phyloP scores from a whole-genome alignment of 2,797 vertebrate species.

The Enoplosus armatus region DNA sequence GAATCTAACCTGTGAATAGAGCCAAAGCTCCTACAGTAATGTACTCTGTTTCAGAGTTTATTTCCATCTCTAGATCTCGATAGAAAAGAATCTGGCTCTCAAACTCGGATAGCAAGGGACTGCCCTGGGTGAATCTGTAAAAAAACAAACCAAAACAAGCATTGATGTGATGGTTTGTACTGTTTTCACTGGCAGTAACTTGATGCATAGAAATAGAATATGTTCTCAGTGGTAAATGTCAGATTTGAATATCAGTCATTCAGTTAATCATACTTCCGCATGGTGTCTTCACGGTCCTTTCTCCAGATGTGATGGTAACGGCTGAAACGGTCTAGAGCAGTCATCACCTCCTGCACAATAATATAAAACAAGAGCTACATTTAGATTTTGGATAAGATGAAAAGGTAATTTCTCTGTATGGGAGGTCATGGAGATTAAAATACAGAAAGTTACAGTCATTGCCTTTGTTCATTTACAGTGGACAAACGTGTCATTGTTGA shows the following conservation, averaged over 20 bases:
- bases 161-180: neutral
- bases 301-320: constrained; percentile 94
- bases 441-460: neutral
- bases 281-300: constrained; percentile 89
- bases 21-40: constrained; percentile 92
- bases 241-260: constrained; percentile 4
- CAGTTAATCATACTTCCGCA: constrained; percentile 74
- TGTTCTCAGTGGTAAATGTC: neutral
- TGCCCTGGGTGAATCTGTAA: constrained; percentile 83
- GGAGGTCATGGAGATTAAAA: neutral
- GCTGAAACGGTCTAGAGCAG: constrained; percentile 87
- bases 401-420: neutral
- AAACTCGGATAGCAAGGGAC: constrained; percentile 91
- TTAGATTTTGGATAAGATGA: neutral
- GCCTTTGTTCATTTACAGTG: neutral
- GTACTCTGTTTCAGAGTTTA: constrained; percentile 92
- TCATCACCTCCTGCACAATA: constrained; percentile 87
- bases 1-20: constrained; percentile 88
- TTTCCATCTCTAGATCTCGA: constrained; percentile 89
- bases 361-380: constrained; percentile 23
- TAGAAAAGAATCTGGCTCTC: constrained; percentile 94
- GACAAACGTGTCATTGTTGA: neutral
- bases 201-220: neutral
- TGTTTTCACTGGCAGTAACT: neutral
- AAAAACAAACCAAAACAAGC: neutral